Conservation (phyloP, 2,113 vertebrate species). For the Tylochromis polylepis region DNA sequence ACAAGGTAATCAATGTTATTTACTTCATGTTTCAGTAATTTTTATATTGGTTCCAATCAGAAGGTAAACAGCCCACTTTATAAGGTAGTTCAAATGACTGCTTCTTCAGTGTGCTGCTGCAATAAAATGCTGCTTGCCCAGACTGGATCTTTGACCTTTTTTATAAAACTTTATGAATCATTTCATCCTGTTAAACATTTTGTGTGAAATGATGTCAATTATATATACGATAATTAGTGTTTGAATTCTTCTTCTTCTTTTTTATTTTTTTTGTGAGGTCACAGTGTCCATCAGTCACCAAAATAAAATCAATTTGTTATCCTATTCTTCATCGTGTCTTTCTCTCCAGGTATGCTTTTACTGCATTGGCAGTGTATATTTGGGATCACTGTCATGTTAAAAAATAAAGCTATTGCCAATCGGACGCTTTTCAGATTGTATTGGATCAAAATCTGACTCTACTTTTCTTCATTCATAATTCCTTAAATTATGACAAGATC, state of each 20-base stretch:
- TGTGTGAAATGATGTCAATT: not conserved
- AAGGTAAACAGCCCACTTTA: not conserved
- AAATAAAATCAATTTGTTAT: not conserved
- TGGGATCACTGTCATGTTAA: not conserved
- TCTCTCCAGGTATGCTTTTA: not conserved
- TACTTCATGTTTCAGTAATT: not conserved
- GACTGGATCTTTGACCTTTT: not conserved
- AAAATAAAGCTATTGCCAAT: not conserved
- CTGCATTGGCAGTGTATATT: not conserved
- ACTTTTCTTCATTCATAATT: not conserved
- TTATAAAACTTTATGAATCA: not conserved
- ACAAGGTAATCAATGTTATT: not conserved
- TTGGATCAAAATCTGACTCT: not conserved
- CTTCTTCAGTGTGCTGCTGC: not conserved
- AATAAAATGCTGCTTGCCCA: not conserved
- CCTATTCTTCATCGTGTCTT: not conserved
- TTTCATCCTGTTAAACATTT: not conserved
- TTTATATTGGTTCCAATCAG: not conserved
- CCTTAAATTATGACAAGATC: not conserved
- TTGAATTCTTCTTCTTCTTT: not conserved
- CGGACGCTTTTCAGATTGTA: not conserved
- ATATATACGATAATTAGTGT: not conserved
- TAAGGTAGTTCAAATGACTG: not conserved
- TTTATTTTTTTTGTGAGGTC: not conserved
- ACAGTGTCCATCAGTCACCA: not conserved